These are phyloP conservation scores for Heterotis niloticus DNA, from an alignment of 2,113 vertebrate species.

Conservation along the genomic window DNA sequence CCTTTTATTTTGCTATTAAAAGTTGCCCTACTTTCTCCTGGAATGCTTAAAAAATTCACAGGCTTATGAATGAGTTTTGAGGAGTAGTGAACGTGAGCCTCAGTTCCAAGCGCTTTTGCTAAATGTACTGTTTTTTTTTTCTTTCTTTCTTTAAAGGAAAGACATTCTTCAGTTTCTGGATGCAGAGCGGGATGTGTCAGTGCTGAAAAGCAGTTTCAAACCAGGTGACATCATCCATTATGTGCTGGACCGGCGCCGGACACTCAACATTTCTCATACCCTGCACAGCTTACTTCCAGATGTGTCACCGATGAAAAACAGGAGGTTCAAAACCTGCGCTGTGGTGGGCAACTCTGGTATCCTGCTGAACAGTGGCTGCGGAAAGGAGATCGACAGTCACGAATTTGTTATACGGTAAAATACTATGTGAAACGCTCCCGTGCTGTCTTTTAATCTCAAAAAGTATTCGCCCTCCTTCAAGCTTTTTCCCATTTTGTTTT, in stretches of 20 bases:
- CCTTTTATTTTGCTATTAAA: too few species aligned
- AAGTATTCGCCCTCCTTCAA: neutral
- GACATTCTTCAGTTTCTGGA: slow-evolving; percentile 81
- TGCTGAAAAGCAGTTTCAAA: slow-evolving; percentile 82
- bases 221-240: slow-evolving; percentile 83
- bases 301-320: slow-evolving; percentile 83
- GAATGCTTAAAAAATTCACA: slow-evolving; percentile 3
- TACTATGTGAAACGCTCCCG: slow-evolving; percentile 2
- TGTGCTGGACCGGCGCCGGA: slow-evolving; percentile 76
- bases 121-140: neutral
- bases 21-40: neutral
- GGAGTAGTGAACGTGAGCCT: neutral
- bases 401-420: slow-evolving; percentile 81
- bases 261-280: slow-evolving; percentile 75
- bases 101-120: too few species aligned
- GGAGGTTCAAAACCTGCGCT: slow-evolving; percentile 76
- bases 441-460: too few species aligned
- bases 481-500: neutral
- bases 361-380: slow-evolving; percentile 75
- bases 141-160: slow-evolving; percentile 59
- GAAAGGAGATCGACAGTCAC: slow-evolving; percentile 80
- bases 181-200: slow-evolving; percentile 79
- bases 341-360: slow-evolving; percentile 85
- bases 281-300: slow-evolving; percentile 80
- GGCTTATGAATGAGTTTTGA: neutral